Percentiles rank a stretch among this genome's conserved stretches.
These are phyloP conservation scores for Cygnus olor DNA, from an alignment of 2,797 vertebrate species.

Conservation along the genomic window DNA sequence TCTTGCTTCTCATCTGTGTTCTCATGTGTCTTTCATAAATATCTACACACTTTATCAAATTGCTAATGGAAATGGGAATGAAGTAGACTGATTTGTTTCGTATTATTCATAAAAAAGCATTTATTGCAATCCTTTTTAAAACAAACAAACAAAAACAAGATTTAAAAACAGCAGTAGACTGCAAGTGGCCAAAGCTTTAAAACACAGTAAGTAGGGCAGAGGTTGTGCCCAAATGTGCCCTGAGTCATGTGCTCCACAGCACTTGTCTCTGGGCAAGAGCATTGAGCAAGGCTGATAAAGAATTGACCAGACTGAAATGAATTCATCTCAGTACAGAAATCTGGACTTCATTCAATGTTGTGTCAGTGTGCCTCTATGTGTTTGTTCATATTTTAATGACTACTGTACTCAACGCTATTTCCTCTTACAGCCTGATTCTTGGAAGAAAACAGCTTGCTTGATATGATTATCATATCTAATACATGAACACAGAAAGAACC, in stretches of 20 bases:
- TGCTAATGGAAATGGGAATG: background rate
- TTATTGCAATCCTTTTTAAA: background rate
- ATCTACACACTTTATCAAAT: background rate
- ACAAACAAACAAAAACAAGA: background rate
- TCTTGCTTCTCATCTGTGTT: background rate
- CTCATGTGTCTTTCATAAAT: background rate
- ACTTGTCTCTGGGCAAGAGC: background rate
- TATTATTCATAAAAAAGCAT: background rate
- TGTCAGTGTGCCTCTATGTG: background rate
- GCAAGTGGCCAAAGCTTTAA: background rate
- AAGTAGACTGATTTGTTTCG: background rate
- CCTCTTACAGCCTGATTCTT: background rate
- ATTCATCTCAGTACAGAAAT: background rate
- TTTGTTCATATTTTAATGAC: background rate
- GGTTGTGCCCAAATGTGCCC: background rate
- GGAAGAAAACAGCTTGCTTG: background rate
- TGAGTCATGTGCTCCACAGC: fast-evolving
- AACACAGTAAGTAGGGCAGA: background rate
- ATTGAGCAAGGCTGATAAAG: background rate
- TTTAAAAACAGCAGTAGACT: background rate
- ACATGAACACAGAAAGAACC: fast-evolving
- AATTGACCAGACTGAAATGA: background rate
- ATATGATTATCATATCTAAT: background rate
- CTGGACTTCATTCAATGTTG: background rate
- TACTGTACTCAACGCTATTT: background rate